These are phyloP conservation scores for Pygathrix nemaeus DNA, from an alignment of 2,113 vertebrate species.

Conservation along the genomic window DNA sequence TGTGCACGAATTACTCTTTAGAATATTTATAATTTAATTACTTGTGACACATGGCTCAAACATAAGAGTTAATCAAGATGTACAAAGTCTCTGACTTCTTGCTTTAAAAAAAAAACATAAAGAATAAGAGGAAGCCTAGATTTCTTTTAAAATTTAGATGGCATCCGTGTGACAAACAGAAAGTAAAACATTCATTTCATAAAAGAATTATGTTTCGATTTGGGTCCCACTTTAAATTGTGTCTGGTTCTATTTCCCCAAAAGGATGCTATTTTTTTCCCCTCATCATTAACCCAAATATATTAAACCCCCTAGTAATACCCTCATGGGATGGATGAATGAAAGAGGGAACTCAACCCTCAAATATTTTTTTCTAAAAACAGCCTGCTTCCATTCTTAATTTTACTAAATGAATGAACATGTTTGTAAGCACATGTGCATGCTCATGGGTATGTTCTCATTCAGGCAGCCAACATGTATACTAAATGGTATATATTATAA, in stretches of 20 bases:
- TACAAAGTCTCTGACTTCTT: not conserved
- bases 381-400: not conserved
- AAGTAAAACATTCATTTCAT: not conserved
- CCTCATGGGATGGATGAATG: no score
- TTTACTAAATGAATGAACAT: not conserved
- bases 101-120: not conserved
- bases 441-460: not conserved
- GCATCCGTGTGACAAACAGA: not conserved
- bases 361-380: not conserved
- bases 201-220: not conserved
- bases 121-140: not conserved
- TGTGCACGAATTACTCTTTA: not conserved
- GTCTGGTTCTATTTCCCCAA: not conserved
- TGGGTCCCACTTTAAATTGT: slow-evolving; percentile 3
- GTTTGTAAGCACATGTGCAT: not conserved
- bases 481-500: not conserved
- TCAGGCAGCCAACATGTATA: not conserved
- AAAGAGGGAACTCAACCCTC: no score
- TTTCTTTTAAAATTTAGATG: not conserved
- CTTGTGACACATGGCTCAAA: not conserved
- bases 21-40: slow-evolving; percentile 17
- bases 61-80: not conserved
- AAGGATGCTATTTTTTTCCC: slow-evolving; percentile 51
- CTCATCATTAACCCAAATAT: slow-evolving; percentile 39
- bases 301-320: not conserved